Evolutionary conservation across 2,797 vertebrate genomes (phyloP), one percentile per base, ranked within the genome.

Genomic region (Gadopsis bispinosus): DNA sequence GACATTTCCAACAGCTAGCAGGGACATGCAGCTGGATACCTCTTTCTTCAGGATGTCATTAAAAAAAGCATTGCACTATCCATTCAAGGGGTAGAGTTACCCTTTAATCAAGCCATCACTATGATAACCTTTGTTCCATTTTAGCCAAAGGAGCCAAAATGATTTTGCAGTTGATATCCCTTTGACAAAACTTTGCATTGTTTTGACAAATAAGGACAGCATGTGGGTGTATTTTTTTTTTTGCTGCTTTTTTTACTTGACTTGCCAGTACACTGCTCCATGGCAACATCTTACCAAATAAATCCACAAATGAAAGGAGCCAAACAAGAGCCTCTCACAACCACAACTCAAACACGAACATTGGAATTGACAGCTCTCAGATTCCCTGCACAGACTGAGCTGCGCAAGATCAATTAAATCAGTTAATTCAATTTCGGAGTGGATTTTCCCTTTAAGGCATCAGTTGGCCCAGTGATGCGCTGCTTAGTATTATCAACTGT

Each of bases 201-300:
- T 75, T 82, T 73, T 82, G 50, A 82, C 53, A 79, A 78, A 85
- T 55, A 54, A 89, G 77, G 73, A 81, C 75, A 76, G n/a, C 37
- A 48, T 83, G 69, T 81, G 61, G 43, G 54, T 59, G 4, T 22
- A 1, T 53, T 35, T 11, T 35, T 35, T 7, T 53, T 22, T 39
- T 9, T 37, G 7, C 3, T 19, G 50, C 29, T 58, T 29, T 17
- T 75, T 53, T 70, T 19, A 8, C 67, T 68, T 53, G 39, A 35
- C 33, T 83, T 76, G 59, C 59, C 51, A 78, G 61, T 17, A 43
- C 55, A 65, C 39, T 26, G 19, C 65, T 76, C 70, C 82, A 80
- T 90, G 73, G 85, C 35, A 91, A 88, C 87, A 53, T 80, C 53
- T 72, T 35, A 73, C 56, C 54, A 88, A 79, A 84, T 75, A 88